Base-by-base conservation (phyloP, 2,888 invertebrate species). In the Hesperia comma region DNA sequence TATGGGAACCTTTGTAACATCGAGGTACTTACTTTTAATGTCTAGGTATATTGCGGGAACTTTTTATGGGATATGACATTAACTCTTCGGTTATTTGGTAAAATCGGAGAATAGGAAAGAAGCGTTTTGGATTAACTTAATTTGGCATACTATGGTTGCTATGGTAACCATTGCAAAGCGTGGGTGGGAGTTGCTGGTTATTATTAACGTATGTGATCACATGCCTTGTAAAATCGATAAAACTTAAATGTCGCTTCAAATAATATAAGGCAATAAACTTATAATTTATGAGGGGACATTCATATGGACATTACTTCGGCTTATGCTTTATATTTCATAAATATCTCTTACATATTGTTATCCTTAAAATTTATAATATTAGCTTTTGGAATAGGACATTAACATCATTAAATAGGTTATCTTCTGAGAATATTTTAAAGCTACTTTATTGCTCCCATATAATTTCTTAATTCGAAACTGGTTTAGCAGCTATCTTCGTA, bases 191-290 rank as follows among this genome's bases (percentile, higher is more conserved):
- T 19, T 12, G 49, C 6, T 49, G 6, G 5, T 19, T 49, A 46
- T 46, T 46, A 17, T 49, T 49, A 49, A 19, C 10, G 2, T n/a
- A n/a, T n/a, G n/a, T 19, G 19, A 19, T 19, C 49, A 49, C 17
- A 49, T 12, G 17, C 4, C 17, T 49, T 49, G 17, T 49, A 10
- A 6, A 43, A 14, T 49, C 19, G 49, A 49, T 49, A 49, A 49
- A 49, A 49, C 19, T 19, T 19, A 49, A 49, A 49, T 49, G 19
- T 49, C 49, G 12, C 19, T 49, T 19, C 12, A 49, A 19, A 46
- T 46, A 46, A 2, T 49, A 46, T 46, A 46, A 2, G 49, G 49
- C 49, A 19, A 49, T 49, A 49, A 49, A 49, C 19, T 49, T 17
- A 17, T 49, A 49, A 49, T 49, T 49, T 49, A 49, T 19, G 12